Base-by-base conservation (phyloP, 2,113 vertebrate species). In the Tor tambroides region DNA sequence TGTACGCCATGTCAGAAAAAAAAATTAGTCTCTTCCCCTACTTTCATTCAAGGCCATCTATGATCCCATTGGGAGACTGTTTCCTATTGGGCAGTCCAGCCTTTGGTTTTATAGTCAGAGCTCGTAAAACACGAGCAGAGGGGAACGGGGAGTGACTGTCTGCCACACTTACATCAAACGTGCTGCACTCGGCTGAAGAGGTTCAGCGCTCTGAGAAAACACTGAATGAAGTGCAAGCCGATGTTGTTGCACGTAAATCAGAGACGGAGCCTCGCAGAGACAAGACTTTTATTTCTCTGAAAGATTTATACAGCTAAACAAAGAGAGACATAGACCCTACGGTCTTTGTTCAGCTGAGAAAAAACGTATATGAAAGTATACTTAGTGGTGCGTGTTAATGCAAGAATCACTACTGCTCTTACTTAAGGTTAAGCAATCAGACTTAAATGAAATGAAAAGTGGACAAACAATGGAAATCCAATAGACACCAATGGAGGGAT, bases 101-200 rank as follows among this genome's bases (percentile, higher is more conserved):
- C 4, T 83, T 89, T 92, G 93, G 93, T 94, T 95, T 94, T 93
- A 93, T 93, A 93, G 94, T 94, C 91, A 86, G 56, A 91, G 92
- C 92, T 94, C 93, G 92, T 95, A 94, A 95, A 95, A 94, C 93
- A 93, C 93, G 94, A 92, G 94, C 92, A 93, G 93, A 87, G 92
- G 87, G 92, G 92, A 93, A 94, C 93, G 91, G 90, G 91, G 92
- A 91, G 92, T 56, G 83, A 85, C 30, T 49, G 23, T 78, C 51
- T 85, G 75, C 65, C 56, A 75, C 43, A 80, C 87, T 71, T 80
- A 80, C 83, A 88, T 88, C 87, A 88, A 74, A 80, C 30, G 4
- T 14, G 26, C 63, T 71, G 32, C 5, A 46, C 51, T 83, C 23
- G 23, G 71, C 72, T 38, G 43, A 35, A 63, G 56, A 83, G 80